Evolutionary conservation across 1,140 invertebrate genomes (phyloP).

Genomic region (Ectropis grisescens): DNA sequence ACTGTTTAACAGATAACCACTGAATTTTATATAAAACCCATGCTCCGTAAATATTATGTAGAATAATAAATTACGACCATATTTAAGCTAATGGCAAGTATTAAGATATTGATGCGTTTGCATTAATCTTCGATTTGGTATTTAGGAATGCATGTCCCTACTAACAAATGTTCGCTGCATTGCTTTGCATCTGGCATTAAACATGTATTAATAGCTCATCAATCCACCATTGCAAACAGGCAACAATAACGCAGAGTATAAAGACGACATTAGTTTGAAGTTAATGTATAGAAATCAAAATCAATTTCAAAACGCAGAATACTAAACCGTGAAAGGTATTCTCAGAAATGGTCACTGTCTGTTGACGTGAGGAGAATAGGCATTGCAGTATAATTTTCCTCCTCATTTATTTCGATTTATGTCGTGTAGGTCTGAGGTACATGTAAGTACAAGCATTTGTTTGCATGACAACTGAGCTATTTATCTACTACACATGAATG

Average conservation of each 20-base stretch:
- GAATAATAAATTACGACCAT: no score
- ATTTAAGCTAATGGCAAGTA: no score
- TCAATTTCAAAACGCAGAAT: slow-evolving; percentile 30
- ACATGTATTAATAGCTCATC: neutral
- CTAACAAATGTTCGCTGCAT: slow-evolving; percentile 12
- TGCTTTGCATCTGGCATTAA: slow-evolving; percentile 29
- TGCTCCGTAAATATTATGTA: no score
- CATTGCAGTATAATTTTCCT: slow-evolving; percentile 22
- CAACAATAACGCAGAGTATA: slow-evolving; percentile 11
- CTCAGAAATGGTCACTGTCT: slow-evolving; percentile 29
- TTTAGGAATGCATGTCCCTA: no score
- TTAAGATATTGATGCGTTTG: no score
- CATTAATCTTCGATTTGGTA: no score
- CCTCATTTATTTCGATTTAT: slow-evolving; percentile 15
- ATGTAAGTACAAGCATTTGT: no score
- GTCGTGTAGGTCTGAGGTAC: slow-evolving; percentile 12
- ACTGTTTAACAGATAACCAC: no score
- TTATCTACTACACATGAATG: no score
- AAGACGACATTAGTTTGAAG: slow-evolving; percentile 7
- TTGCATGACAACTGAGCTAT: slow-evolving; percentile 2
- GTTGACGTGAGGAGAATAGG: slow-evolving; percentile 26
- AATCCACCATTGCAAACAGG: no score
- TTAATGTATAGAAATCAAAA: slow-evolving; percentile 17
- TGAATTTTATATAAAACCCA: no score
- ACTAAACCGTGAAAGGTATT: slow-evolving; percentile 45